Base-by-base conservation (phyloP, 2,888 invertebrate genomes). In the Melieria picta region DNA sequence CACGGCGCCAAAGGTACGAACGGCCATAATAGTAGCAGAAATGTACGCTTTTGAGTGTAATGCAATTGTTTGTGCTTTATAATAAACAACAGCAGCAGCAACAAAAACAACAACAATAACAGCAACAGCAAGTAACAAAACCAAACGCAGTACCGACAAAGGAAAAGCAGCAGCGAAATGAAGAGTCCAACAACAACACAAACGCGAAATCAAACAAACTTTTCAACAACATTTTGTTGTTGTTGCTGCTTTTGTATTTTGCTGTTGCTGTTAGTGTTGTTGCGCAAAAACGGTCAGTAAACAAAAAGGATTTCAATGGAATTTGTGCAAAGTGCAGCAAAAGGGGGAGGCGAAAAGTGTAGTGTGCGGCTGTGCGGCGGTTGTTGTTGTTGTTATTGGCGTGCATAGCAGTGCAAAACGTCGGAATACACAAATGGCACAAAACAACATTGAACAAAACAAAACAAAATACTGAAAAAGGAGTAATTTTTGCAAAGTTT, bases 291-390 rank as follows among this genome's bases (percentile, higher is more conserved):
- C 58, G 72, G 68, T 55, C 72, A 64, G 72, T 50, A 57, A 58
- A 67, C 61, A 69, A 67, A 72, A 71, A 63, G 65, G 61, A 68
- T 65, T 69, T 58, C 67, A 69, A 61, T 69, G 72, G 72, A 72
- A 72, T 72, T 72, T 69, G 46, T 48, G 63, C 56, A 69, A 69
- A 62, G 67, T 67, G 67, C 67, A 30, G 30, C 30, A 30, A 30
- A 30, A 30, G 30, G 30, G 30, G 30, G 30, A 30, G 30, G 30
- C 30, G 30, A 30, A 30, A 16, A 16, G 16, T 16, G 16, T 16
- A 16, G 30, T 30, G 30, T 30, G 30, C 30, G 30, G 30, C 3
- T 30, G 30, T 30, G 16, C 16, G 16, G 16, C 16, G 2, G 30
- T 30, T 30, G 30, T 2, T 30, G 3, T 30, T 30, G 30, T 30